A percentile compares a stretch with the other conserved stretches of the same genome.
Evolutionary conservation across 2,888 invertebrate species (phyloP).

Genomic region (Patella caerulea): DNA sequence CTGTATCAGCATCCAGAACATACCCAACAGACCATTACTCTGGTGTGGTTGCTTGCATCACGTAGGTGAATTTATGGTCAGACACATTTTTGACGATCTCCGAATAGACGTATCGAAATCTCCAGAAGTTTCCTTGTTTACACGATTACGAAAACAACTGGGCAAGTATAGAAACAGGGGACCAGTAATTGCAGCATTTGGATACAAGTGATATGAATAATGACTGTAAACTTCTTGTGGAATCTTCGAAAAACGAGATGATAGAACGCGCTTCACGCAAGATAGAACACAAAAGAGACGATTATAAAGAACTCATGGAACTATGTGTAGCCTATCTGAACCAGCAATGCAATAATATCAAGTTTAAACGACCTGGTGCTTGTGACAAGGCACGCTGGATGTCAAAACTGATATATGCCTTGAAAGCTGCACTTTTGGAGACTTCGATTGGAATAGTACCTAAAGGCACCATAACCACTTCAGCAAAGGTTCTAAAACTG

Average conservation of each 20-base stretch:
- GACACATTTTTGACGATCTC: background rate
- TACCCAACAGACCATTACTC: background rate
- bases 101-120: background rate
- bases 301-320: background rate
- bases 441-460: background rate
- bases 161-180: background rate
- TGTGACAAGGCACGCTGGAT: background rate
- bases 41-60: background rate
- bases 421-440: background rate
- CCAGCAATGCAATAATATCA: background rate
- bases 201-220: too few relatives aligned
- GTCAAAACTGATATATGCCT: background rate
- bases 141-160: background rate
- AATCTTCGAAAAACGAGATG: background rate
- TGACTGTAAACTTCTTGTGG: background rate
- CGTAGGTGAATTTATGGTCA: background rate
- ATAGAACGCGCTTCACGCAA: background rate
- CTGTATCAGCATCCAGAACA: background rate
- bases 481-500: too few relatives aligned
- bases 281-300: background rate
- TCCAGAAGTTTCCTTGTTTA: background rate
- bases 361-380: background rate
- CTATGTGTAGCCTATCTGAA: background rate
- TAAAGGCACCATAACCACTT: background rate
- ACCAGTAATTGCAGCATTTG: too few relatives aligned